Evolutionary conservation across 2,113 vertebrate species (phyloP).

Genomic region (Elephas maximus): DNA sequence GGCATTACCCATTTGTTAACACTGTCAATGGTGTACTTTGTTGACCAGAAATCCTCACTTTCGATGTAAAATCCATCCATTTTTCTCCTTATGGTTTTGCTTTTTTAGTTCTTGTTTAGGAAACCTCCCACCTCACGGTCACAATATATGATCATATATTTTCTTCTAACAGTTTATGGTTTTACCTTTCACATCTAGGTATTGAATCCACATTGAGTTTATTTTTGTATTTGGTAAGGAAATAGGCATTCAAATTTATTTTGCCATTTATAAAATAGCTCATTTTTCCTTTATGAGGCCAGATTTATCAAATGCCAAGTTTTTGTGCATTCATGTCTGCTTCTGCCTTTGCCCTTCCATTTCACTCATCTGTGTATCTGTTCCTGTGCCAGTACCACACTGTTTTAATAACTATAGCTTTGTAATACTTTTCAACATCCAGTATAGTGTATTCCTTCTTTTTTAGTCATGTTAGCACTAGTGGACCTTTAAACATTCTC

Average conservation of each 20-base stretch:
- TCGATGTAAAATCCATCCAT: slow-evolving; percentile 38
- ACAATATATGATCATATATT: not conserved
- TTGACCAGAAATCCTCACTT: not conserved
- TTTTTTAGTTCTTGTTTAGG: slow-evolving; percentile 49
- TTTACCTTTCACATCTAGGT: slow-evolving; percentile 27
- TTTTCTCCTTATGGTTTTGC: slow-evolving; percentile 31
- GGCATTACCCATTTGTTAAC: slow-evolving; percentile 12
- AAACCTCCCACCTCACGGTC: not conserved
- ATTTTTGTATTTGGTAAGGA: slow-evolving; percentile 5
- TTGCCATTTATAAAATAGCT: not conserved
- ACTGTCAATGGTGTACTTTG: not conserved
- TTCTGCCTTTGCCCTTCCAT: not conserved
- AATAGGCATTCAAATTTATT: not conserved
- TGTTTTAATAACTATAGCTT: not conserved
- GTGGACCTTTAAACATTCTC: not conserved
- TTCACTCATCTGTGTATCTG: not conserved
- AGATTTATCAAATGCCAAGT: not conserved
- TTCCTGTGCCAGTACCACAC: not conserved
- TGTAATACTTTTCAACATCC: not conserved
- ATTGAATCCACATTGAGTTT: not conserved
- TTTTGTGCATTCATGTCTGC: not conserved
- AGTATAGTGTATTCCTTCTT: not conserved
- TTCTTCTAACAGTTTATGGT: not conserved
- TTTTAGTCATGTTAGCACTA: not conserved
- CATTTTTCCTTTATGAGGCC: not conserved